Conservation (phyloP, 2,797 vertebrate genomes). For the Knipowitschia caucasica region DNA sequence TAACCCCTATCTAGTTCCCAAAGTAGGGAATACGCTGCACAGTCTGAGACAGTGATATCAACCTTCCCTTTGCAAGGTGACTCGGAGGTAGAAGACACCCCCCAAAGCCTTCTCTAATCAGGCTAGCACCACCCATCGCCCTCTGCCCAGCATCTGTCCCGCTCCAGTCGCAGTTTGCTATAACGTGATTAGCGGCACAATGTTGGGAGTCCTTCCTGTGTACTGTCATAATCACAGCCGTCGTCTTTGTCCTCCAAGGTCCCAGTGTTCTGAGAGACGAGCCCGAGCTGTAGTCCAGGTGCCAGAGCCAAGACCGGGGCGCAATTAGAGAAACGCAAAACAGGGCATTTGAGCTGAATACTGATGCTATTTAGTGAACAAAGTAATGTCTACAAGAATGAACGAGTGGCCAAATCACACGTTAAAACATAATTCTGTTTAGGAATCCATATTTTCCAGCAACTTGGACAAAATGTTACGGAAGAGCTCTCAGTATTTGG, state of each 20-base stretch:
- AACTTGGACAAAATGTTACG: too few relatives aligned
- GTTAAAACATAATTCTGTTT: too few relatives aligned
- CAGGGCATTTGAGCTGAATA: too few relatives aligned
- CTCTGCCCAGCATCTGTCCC: slow-evolving; percentile 67
- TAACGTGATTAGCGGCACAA: slow-evolving; percentile 72
- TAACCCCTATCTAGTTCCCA: too few relatives aligned
- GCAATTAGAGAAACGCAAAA: slow-evolving; percentile 43
- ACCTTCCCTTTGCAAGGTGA: slow-evolving; percentile 55
- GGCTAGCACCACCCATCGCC: slow-evolving; percentile 69
- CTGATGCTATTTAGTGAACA: too few relatives aligned
- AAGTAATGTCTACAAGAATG: neutral
- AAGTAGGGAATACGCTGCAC: too few relatives aligned
- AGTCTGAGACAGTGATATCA: slow-evolving; percentile 16
- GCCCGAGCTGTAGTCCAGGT: slow-evolving; percentile 49
- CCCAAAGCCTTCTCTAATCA: slow-evolving; percentile 59
- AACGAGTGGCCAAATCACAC: too few relatives aligned
- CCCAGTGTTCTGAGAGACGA: slow-evolving; percentile 56
- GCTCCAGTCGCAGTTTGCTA: slow-evolving; percentile 60
- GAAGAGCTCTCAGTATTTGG: too few relatives aligned
- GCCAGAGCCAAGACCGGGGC: slow-evolving; percentile 52
- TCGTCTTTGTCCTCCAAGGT: slow-evolving; percentile 68
- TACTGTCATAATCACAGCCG: slow-evolving; percentile 63
- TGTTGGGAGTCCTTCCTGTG: slow-evolving; percentile 65
- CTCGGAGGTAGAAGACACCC: slow-evolving; percentile 32
- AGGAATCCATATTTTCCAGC: too few relatives aligned